Conservation (phyloP, 2,113 vertebrate species). For the Phalacrocorax pelagicus region DNA sequence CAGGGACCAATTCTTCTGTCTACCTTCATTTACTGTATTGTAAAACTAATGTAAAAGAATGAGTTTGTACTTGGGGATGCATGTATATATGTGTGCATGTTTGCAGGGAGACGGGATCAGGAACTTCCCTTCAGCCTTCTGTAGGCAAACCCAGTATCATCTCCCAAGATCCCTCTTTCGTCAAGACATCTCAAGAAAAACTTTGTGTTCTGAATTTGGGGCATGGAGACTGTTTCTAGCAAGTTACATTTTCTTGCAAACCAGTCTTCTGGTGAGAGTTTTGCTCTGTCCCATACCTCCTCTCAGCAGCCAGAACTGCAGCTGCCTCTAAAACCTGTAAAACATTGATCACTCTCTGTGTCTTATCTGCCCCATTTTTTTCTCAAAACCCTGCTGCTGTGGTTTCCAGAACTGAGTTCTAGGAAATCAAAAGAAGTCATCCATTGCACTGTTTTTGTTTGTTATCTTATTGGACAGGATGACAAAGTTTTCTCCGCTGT, state of each 20-base stretch:
- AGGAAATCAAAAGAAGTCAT: not conserved
- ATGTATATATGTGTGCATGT: not conserved
- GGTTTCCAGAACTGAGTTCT: not conserved
- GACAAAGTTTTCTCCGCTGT: not conserved
- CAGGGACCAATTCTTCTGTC: not conserved
- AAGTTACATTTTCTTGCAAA: not conserved
- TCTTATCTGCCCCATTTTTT: not conserved
- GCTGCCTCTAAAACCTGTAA: not conserved
- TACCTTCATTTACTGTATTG: not conserved
- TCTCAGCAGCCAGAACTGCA: not conserved
- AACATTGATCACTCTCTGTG: not conserved
- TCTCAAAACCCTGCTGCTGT: not conserved
- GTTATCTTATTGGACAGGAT: not conserved
- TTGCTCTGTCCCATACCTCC: not conserved
- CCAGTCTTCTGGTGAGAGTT: not conserved
- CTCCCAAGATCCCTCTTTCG: not conserved
- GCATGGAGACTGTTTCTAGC: not conserved
- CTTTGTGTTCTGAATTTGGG: not conserved
- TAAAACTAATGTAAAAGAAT: not conserved
- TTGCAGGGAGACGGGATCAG: not conserved
- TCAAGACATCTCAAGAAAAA: not conserved
- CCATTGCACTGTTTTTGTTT: not conserved
- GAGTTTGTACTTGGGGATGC: not conserved
- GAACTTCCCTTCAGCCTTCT: not conserved
- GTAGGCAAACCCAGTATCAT: not conserved